A percentile compares a stretch with the other conserved stretches of the same genome.
Evolutionary conservation across 2,113 vertebrate species (phyloP).

Genomic region (Arothron firmamentum): DNA sequence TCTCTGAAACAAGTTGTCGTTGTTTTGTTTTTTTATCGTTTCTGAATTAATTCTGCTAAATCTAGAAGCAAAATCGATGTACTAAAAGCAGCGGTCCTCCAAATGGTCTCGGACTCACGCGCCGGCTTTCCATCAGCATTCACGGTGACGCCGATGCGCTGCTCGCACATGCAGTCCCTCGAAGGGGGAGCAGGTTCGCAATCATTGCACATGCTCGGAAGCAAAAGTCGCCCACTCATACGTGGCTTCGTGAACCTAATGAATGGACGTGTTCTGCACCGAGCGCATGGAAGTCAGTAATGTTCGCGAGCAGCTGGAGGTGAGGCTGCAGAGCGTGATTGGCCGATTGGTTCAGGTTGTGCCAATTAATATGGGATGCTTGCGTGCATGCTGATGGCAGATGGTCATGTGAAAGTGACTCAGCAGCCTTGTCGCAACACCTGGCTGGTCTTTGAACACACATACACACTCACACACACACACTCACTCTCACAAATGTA

Average conservation of each 20-base stretch:
- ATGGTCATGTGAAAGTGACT: conserved; percentile 30
- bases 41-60: conserved; percentile 21
- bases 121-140: conserved; percentile 49
- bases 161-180: conserved; percentile 36
- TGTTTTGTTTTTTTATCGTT: not conserved
- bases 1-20: not conserved
- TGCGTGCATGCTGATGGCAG: conserved; percentile 24
- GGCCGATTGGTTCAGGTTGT: conserved; percentile 3
- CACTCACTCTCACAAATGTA: not conserved
- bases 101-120: conserved; percentile 48
- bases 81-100: conserved; percentile 15
- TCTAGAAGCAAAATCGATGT: conserved; percentile 25
- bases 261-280: not conserved
- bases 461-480: not conserved
- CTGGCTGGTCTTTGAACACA: conserved; percentile 15
- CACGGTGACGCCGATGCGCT: conserved; percentile 25
- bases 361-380: conserved; percentile 6
- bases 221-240: conserved; percentile 38
- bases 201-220: conserved; percentile 33
- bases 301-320: conserved; percentile 11
- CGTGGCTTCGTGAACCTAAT: not conserved
- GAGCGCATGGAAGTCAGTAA: not conserved
- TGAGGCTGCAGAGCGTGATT: not conserved
- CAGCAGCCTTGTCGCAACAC: conserved; percentile 34
- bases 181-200: conserved; percentile 50